A percentile compares a stretch with the other conserved stretches of the same genome.
These are phyloP conservation scores for Holocentrus rufus DNA, from an alignment of 2,797 vertebrate genomes.

Conservation along the genomic window DNA sequence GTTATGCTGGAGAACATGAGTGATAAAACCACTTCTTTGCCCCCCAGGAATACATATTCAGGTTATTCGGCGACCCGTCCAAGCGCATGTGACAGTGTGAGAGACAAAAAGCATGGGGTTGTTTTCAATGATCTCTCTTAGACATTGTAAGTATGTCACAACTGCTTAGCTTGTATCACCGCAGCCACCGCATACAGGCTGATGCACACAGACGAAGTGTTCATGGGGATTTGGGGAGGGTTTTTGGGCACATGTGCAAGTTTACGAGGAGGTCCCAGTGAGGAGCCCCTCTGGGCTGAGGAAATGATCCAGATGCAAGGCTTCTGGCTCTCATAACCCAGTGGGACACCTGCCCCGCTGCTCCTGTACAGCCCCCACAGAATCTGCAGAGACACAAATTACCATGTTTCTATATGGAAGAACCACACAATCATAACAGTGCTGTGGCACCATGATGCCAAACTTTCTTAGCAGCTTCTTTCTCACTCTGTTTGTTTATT, in stretches of 20 bases:
- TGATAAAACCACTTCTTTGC: slow-evolving; percentile 44
- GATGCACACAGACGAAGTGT: slow-evolving; percentile 40
- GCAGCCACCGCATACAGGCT: slow-evolving; percentile 35
- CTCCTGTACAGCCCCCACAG: slow-evolving; percentile 66
- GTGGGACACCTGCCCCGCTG: slow-evolving; percentile 72
- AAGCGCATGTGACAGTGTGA: slow-evolving; percentile 47
- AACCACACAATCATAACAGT: background rate
- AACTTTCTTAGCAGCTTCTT: slow-evolving; percentile 9
- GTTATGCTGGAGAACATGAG: slow-evolving; percentile 29
- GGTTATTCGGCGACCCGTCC: slow-evolving; percentile 45
- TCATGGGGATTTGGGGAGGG: slow-evolving; percentile 48
- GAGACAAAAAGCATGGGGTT: slow-evolving; percentile 59
- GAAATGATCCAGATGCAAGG: slow-evolving; percentile 80
- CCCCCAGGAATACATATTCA: slow-evolving; percentile 44
- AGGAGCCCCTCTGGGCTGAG: slow-evolving; percentile 68
- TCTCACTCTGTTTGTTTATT: too few relatives aligned
- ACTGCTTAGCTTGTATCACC: slow-evolving; percentile 64
- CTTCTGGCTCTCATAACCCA: slow-evolving; percentile 78
- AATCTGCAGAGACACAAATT: slow-evolving; percentile 41
- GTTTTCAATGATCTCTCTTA: slow-evolving; percentile 46
- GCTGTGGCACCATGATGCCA: slow-evolving; percentile 28
- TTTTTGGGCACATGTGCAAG: slow-evolving; percentile 64
- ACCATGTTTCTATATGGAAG: slow-evolving; percentile 28
- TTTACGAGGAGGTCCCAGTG: slow-evolving; percentile 72
- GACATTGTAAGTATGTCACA: slow-evolving; percentile 61